Base-by-base conservation (phyloP, 2,797 vertebrate genomes). In the Diglossa cyanea region DNA sequence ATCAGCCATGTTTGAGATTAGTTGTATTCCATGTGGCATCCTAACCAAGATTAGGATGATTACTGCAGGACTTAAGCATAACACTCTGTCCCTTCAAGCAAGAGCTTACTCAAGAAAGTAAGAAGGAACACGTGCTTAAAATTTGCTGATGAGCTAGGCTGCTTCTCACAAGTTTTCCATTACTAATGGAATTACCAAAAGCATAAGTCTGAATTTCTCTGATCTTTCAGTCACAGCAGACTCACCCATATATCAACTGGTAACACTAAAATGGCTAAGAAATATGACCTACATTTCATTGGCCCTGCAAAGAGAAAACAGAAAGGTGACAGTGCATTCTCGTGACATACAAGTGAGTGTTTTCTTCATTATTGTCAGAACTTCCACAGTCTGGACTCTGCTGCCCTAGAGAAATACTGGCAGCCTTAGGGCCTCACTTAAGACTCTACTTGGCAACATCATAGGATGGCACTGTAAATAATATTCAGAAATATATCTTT, bases 331-430 rank as follows among this genome's bases (percentile, higher is more conserved):
- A 20, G 3, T 10, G 21, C 5, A 44, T 15, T 35, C 6, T 66
- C 21, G 47, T 82, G n/a, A 11, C 1, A 1, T 20, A 8, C 7
- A 51, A 47, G 4, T 18, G 31, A 83, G 35, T 0, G 0, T 20
- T 68, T 67, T 63, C 58, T 54, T 75, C 30, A 19, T 42, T 67
- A 14, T 33, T 37, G 7, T 26, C 58, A 58, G 39, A 82, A 60
- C 1, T 68, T 53, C 6, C 2, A 1, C 19, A 23, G 17, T 57
- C 26, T 57, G 40, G 68, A 48, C 6, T 74, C 53, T 77, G 13
- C 12, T 77, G 25, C 37, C 21, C n/a, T 30, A 45, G 15, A 60
- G 53, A 80, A 82, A 76, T 31, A 8, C 7, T 30, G 54, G 31
- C 30, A 82, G 8, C 25, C 58, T 71, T 17, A 39, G 61, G 31